Evolutionary conservation across 2,888 invertebrate genomes (phyloP).

Genomic region (Himalopsyche tibetana): DNA sequence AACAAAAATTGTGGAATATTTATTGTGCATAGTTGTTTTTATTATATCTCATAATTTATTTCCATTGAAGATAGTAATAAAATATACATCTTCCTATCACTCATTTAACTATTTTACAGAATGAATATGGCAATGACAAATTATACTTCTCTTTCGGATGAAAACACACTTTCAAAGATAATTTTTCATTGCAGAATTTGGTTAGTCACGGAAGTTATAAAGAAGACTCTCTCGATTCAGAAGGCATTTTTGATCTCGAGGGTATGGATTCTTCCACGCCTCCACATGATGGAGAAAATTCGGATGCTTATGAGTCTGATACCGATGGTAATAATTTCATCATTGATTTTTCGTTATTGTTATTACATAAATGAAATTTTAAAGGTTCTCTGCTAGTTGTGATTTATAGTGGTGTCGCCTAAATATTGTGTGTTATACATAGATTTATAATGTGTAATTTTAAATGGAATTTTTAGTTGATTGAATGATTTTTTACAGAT

Average conservation of each 20-base stretch:
- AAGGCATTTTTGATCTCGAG: constrained; percentile 88
- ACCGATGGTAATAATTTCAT: constrained; percentile 80
- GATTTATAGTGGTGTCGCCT: neutral
- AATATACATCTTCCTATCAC: no score
- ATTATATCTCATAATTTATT: no score
- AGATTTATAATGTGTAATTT: no score
- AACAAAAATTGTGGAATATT: no score
- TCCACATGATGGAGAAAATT: constrained; percentile 71
- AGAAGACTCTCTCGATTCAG: constrained; percentile 79
- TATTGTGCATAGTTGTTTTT: no score
- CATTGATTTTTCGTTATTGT: neutral
- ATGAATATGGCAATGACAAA: no score
- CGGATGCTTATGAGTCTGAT: constrained; percentile 84
- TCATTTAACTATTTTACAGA: no score
- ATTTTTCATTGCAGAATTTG: constrained; percentile 68
- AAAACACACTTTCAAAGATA: neutral
- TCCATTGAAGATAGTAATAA: no score
- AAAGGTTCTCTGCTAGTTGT: neutral
- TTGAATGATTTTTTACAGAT: constrained; percentile 67
- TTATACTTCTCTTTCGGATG: no score
- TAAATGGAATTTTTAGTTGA: no score
- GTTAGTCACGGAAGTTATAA: constrained; percentile 71
- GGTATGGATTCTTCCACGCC: constrained; percentile 78
- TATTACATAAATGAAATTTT: neutral
- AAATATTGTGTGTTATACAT: neutral